Evolutionary conservation across 2,113 vertebrate genomes (phyloP).

Genomic region (Pygoscelis antarcticus): DNA sequence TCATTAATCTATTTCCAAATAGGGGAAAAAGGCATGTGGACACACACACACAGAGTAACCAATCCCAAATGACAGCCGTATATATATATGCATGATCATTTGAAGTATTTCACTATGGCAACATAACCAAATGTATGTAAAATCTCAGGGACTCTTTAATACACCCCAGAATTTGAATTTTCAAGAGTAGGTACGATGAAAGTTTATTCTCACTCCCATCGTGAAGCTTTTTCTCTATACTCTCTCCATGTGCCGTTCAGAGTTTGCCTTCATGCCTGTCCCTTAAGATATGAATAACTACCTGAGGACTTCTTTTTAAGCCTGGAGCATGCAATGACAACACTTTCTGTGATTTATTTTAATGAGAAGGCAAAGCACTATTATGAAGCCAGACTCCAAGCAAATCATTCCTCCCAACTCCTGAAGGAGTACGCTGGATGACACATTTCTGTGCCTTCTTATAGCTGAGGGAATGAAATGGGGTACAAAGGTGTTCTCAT

Average conservation of each 20-base stretch:
- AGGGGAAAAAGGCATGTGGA: not conserved
- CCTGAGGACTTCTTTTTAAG: not conserved
- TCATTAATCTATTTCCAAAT: not conserved
- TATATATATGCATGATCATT: not conserved
- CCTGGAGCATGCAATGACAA: not conserved
- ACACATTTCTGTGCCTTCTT: not conserved
- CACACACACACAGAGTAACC: not conserved
- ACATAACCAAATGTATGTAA: not conserved
- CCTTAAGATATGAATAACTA: not conserved
- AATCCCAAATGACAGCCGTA: not conserved
- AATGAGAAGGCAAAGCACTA: not conserved
- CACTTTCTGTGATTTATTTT: conserved; percentile 27
- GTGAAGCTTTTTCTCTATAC: not conserved
- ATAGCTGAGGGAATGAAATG: not conserved
- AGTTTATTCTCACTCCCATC: not conserved
- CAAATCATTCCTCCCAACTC: not conserved
- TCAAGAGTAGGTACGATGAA: not conserved
- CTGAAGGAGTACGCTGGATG: not conserved
- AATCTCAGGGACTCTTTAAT: not conserved
- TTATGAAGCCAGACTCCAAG: not conserved
- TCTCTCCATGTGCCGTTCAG: not conserved
- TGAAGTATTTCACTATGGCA: not conserved
- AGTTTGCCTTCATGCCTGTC: not conserved
- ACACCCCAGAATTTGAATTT: not conserved
- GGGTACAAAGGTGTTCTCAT: not conserved